A percentile compares a stretch with the other conserved stretches of the same genome.
phyloP scores from a whole-genome alignment of 2,888 invertebrate genomes.

The Microctonus hyperodae region DNA sequence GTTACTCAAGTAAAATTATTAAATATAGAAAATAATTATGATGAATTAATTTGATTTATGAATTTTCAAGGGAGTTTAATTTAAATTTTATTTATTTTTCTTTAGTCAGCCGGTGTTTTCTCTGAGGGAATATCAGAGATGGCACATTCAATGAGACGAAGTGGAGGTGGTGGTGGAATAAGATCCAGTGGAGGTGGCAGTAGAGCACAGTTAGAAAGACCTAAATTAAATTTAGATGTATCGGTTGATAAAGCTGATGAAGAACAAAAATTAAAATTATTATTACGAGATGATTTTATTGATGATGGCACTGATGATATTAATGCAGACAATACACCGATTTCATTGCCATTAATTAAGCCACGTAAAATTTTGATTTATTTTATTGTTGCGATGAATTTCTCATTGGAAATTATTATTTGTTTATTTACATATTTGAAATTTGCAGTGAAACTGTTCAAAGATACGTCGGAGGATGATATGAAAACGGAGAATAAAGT shows the following conservation, averaged over 20 bases:
- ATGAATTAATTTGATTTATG: no score
- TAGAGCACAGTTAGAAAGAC: slow-evolving; percentile 47
- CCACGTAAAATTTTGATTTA: slow-evolving; percentile 40
- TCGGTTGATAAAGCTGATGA: slow-evolving; percentile 55
- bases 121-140: slow-evolving; percentile 53
- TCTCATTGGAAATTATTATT: neutral
- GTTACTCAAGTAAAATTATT: slow-evolving; percentile 49
- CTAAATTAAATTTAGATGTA: slow-evolving; percentile 52
- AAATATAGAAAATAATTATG: no score
- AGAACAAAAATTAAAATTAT: slow-evolving; percentile 53
- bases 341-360: slow-evolving; percentile 52
- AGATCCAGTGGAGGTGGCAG: slow-evolving; percentile 31
- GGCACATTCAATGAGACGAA: slow-evolving; percentile 38
- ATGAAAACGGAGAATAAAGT: neutral
- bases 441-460: slow-evolving; percentile 44
- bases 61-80: no score
- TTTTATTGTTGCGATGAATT: neutral
- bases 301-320: slow-evolving; percentile 50
- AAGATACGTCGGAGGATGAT: slow-evolving; percentile 39
- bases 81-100: neutral
- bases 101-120: slow-evolving; percentile 57
- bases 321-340: slow-evolving; percentile 50
- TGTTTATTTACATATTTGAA: slow-evolving; percentile 12
- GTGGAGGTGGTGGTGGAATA: no score
- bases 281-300: slow-evolving; percentile 61